Evolutionary conservation across 2,797 vertebrate genomes (phyloP), one percentile per base, ranked within the genome.

Genomic region (Smutsia gigantea): DNA sequence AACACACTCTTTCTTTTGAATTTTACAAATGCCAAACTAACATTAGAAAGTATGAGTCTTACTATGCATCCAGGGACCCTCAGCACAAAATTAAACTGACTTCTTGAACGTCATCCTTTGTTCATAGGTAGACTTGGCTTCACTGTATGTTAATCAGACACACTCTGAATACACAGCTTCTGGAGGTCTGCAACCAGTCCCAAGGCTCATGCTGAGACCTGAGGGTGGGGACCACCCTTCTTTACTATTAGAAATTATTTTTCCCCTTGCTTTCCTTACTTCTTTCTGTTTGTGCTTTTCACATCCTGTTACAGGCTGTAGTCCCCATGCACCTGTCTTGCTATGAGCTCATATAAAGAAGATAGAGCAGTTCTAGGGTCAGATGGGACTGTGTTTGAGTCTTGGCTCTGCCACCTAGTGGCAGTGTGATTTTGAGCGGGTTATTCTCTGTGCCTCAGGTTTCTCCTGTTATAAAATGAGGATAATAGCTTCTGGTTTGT

Each of bases 11-110:
- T 87, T 10, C 31, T 90, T 72, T 84, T 87, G 81, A 84, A 25
- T 93, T 93, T 81, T 92, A 55, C 21, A 92, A 93, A 71, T 93
- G 34, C 46, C 69, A 59, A 12, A 49, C 69, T 89, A 25, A 64
- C 71, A 92, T 75, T 93, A 66, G 59, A 84, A 79, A 93, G 51
- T 21, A 0, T 19, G 19, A 42, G 18, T 79, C 66, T 93, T 46
- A 59, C 39, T 10, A 2, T 37, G 37, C 5, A 46, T 42, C 51
- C 6, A 72, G 68, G n/a, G 19, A 15, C 55, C 66, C 34, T 83
- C 55, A 69, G 59, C n/a, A 59, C 37, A 71, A 23, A 59, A 23
- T 71, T 27, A 79, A 69, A 18, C 29, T 86, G 68, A 90, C 69
- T 93, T 87, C 82, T 7, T 51, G 82, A 51, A 83, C 59, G n/a